A percentile compares a stretch with the other conserved stretches of the same genome.
Evolutionary conservation across 2,888 invertebrate species (phyloP).

Genomic region (Heliothis peltigera): DNA sequence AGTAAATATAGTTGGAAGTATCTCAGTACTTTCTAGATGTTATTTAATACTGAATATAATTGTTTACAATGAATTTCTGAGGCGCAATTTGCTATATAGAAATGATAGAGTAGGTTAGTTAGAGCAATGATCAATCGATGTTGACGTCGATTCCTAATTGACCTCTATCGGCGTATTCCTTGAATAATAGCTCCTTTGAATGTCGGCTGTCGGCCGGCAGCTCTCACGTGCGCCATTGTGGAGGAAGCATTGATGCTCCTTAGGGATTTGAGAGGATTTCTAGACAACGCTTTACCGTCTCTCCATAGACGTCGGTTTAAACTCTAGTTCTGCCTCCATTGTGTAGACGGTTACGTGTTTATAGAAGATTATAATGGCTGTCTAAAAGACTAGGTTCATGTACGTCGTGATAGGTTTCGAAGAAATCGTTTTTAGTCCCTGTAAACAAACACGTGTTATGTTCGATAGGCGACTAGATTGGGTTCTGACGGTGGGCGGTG

Average conservation of each 20-base stretch:
- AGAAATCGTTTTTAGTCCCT: conserved; percentile 15
- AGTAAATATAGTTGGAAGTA: not conserved
- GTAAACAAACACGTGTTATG: conserved; percentile 17
- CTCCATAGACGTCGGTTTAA: conserved; percentile 68
- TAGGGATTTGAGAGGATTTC: conserved; percentile 82
- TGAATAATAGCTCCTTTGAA: conserved; percentile 84
- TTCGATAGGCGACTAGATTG: conserved; percentile 59
- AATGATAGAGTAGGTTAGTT: conserved; percentile 23
- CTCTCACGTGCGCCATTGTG: conserved; percentile 79
- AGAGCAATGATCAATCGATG: conserved; percentile 55
- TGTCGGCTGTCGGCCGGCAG: conserved; percentile 72
- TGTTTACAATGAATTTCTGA: not conserved
- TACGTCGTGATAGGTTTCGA: conserved; percentile 12
- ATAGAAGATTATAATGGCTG: conserved; percentile 63
- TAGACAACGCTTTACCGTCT: conserved; percentile 72
- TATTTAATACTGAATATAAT: not conserved
- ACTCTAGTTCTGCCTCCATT: conserved; percentile 67
- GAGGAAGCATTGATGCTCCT: conserved; percentile 77
- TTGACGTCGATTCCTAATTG: conserved; percentile 77
- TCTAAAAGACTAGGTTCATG: conserved; percentile 51
- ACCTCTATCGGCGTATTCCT: conserved; percentile 79
- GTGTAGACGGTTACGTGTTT: conserved; percentile 65
- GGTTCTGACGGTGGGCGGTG: conserved; percentile 65
- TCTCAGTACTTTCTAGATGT: not conserved
- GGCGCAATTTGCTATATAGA: not conserved